A percentile compares a stretch with the other conserved stretches of the same genome.
Evolutionary conservation across 2,797 vertebrate species (phyloP).

Genomic region (Garrulus glandarius): DNA sequence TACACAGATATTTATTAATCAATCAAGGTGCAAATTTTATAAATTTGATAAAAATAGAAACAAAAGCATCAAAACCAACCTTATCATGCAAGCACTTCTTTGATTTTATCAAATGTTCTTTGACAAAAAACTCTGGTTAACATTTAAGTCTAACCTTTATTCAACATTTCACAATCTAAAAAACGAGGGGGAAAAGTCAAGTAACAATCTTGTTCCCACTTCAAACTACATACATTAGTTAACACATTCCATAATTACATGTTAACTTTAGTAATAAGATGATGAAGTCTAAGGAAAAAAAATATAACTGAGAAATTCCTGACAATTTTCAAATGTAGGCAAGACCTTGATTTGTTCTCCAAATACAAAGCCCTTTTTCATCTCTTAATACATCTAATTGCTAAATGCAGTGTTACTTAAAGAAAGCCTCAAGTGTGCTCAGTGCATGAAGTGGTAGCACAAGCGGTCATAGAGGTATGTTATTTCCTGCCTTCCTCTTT

Average conservation of each 20-base stretch:
- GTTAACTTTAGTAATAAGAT: neutral
- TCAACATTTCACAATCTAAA: neutral
- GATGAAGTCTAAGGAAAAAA: neutral
- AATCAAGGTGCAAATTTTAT: neutral
- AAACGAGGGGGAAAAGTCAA: neutral
- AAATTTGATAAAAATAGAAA: neutral
- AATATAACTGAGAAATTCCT: neutral
- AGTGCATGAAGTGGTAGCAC: neutral
- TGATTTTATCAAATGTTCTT: neutral
- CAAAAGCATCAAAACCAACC: neutral
- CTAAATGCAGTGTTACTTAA: neutral
- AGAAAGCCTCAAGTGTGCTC: neutral
- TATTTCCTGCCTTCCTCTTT: neutral
- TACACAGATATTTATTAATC: neutral
- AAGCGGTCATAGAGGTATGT: fast-evolving
- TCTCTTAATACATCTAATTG: neutral
- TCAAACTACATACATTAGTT: neutral
- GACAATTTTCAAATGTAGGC: neutral
- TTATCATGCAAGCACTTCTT: neutral
- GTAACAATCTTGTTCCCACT: neutral
- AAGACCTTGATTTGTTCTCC: neutral
- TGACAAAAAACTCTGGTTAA: neutral
- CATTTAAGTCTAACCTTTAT: neutral
- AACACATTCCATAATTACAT: neutral
- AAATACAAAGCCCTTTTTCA: neutral